Conservation (phyloP, 1,140 invertebrate species). For the Idris sp. region DNA sequence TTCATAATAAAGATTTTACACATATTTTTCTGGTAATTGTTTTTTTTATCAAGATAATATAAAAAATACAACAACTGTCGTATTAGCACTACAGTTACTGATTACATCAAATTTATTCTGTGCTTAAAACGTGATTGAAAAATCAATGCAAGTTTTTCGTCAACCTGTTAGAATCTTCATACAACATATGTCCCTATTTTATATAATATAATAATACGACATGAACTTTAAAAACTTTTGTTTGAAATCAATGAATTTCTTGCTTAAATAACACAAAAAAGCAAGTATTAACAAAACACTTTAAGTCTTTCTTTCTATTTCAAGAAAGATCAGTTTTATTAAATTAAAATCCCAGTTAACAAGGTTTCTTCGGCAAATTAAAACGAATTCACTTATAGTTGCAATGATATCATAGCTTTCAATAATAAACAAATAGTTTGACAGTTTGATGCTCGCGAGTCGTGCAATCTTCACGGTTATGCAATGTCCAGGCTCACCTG, state of each 20-base stretch:
- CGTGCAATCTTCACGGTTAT: conserved; percentile 65
- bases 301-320: no score
- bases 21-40: no score
- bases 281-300: no score
- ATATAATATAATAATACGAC: no score
- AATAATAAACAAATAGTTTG: conserved; percentile 27
- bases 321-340: no score
- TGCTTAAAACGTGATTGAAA: conserved; percentile 27
- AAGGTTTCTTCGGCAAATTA: no score
- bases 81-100: conserved; percentile 5
- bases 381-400: neutral
- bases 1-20: no score
- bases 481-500: conserved; percentile 56
- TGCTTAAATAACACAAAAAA: no score
- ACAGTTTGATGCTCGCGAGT: conserved; percentile 50
- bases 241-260: conserved; percentile 1
- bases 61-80: no score
- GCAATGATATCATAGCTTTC: conserved; percentile 27
- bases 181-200: no score
- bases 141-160: conserved; percentile 36
- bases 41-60: no score
- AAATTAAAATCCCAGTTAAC: no score
- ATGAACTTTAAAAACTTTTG: neutral
- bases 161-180: conserved; percentile 58
- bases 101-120: conserved; percentile 18